These are phyloP conservation scores for Mantis religiosa DNA, from an alignment of 2,888 invertebrate genomes.

Conservation along the genomic window DNA sequence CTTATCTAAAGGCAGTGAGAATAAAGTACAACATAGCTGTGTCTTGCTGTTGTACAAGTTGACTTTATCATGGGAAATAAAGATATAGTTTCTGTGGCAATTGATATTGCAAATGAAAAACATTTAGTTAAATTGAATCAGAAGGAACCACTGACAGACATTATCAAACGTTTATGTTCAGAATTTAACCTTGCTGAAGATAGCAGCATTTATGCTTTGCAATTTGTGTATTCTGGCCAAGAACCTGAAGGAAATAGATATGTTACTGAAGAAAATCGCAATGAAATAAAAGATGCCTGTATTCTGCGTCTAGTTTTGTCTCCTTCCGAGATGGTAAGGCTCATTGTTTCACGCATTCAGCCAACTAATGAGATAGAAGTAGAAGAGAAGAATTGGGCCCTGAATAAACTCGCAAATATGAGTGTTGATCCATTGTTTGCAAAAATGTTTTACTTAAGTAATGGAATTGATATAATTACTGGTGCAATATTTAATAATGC, in stretches of 20 bases:
- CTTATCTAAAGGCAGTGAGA: background rate
- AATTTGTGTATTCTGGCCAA: slow-evolving; percentile 1
- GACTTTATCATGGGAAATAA: background rate
- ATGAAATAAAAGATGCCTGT: slow-evolving; percentile 22
- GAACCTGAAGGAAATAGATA: slow-evolving; percentile 13
- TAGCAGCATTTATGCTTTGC: slow-evolving; percentile 21
- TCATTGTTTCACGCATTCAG: background rate
- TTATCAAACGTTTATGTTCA: slow-evolving; percentile 17
- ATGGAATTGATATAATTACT: slow-evolving; percentile 4
- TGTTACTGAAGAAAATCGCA: slow-evolving; percentile 22
- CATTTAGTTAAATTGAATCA: slow-evolving; percentile 22
- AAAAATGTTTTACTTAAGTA: slow-evolving; percentile 5
- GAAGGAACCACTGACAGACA: slow-evolving; percentile 13
- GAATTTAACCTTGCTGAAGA: slow-evolving; percentile 18
- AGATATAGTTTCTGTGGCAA: slow-evolving; percentile 26
- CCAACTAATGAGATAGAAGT: background rate
- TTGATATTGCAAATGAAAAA: slow-evolving; percentile 22
- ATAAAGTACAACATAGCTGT: background rate
- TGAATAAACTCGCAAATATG: slow-evolving; percentile 4
- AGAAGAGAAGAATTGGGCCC: slow-evolving; percentile 22
- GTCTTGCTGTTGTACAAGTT: background rate
- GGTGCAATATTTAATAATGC: background rate
- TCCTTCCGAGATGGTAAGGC: slow-evolving; percentile 16
- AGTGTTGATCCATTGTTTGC: slow-evolving; percentile 22
- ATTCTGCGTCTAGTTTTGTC: slow-evolving; percentile 25